phyloP scores from a whole-genome alignment of 2,113 vertebrate genomes.

The Xyliphius kryptos region DNA sequence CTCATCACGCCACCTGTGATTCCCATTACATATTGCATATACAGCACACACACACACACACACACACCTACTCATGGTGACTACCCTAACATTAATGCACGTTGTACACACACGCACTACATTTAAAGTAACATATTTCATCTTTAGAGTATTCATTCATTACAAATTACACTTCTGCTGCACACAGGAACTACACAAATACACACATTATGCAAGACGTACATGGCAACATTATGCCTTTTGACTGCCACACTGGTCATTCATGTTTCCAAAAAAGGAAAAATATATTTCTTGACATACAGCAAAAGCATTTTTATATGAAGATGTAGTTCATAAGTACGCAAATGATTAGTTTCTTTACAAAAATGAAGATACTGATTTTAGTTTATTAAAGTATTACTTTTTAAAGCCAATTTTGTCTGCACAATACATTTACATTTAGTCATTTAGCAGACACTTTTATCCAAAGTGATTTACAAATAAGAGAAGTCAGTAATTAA shows the following conservation, averaged over 20 bases:
- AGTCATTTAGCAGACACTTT: no score
- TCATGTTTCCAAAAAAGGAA: no score
- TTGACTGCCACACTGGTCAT: not conserved
- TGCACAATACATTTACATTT: no score
- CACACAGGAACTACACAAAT: not conserved
- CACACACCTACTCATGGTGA: constrained; percentile 17
- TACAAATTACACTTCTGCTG: not conserved
- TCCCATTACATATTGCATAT: constrained; percentile 54
- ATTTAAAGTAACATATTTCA: constrained; percentile 29
- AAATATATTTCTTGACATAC: no score
- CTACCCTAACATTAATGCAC: constrained; percentile 14
- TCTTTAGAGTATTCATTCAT: constrained; percentile 22
- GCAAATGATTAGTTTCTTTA: no score
- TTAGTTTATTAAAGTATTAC: no score
- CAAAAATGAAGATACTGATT: no score
- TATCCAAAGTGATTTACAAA: no score
- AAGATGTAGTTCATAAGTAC: no score
- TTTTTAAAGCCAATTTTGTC: no score
- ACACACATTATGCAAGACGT: not conserved
- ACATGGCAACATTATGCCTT: not conserved
- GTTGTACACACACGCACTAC: constrained; percentile 37
- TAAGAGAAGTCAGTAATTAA: no score
- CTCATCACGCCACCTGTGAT: constrained; percentile 65
- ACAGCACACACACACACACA: constrained; percentile 42
- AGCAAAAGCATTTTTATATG: not conserved